Evolutionary conservation across 2,888 invertebrate genomes (phyloP).

Genomic region (Oxycera nigricornis): DNA sequence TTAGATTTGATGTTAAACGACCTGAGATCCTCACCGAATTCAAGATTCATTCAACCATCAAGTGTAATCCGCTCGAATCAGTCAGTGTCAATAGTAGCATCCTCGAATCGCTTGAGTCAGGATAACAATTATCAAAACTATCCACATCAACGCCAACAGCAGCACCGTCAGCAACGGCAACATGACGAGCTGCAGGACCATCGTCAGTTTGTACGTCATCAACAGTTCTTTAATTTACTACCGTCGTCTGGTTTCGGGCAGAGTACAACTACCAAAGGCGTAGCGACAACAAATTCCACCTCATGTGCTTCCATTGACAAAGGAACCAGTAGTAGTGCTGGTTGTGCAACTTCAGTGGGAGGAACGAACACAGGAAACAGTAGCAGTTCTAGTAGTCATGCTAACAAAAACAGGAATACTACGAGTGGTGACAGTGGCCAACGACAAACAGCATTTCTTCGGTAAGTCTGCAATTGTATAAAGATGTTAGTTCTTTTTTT

Average conservation of each 20-base stretch:
- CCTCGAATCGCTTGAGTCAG: slow-evolving; percentile 42
- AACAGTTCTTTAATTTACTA: slow-evolving; percentile 37
- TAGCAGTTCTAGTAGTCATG: neutral
- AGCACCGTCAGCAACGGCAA: slow-evolving; percentile 48
- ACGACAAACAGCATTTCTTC: slow-evolving; percentile 33
- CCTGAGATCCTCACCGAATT: slow-evolving; percentile 72
- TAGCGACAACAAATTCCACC: slow-evolving; percentile 9
- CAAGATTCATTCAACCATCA: slow-evolving; percentile 48
- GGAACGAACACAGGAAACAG: slow-evolving; percentile 11
- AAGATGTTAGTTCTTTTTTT: slow-evolving; percentile 8
- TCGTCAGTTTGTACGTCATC: slow-evolving; percentile 35
- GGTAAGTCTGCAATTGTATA: slow-evolving; percentile 28
- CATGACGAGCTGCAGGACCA: slow-evolving; percentile 43
- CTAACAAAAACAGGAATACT: neutral
- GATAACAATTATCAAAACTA: slow-evolving; percentile 43
- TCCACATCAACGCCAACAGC: slow-evolving; percentile 45
- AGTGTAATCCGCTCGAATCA: slow-evolving; percentile 41
- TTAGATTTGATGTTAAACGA: slow-evolving; percentile 87
- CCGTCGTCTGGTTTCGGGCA: slow-evolving; percentile 8
- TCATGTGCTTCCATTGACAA: neutral
- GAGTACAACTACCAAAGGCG: slow-evolving; percentile 6
- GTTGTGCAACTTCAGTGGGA: slow-evolving; percentile 18
- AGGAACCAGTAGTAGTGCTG: neutral
- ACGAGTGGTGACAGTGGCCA: slow-evolving; percentile 15
- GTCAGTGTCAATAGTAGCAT: slow-evolving; percentile 35